phyloP scores from a whole-genome alignment of 1,140 invertebrate genomes.

The Zaprionus nigranus region DNA sequence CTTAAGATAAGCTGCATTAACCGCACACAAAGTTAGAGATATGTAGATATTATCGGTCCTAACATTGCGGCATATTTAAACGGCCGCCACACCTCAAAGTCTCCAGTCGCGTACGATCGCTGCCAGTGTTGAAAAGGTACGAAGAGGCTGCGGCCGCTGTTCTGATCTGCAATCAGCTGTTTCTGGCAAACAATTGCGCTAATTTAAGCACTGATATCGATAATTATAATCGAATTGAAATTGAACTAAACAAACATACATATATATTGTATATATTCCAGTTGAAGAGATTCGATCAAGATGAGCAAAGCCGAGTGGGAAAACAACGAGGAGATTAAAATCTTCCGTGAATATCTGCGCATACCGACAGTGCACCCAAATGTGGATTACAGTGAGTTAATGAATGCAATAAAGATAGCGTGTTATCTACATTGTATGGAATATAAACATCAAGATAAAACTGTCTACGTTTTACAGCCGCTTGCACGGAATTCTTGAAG shows the following conservation, averaged over 20 bases:
- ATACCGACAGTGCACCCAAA: conserved; percentile 93
- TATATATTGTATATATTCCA: not conserved
- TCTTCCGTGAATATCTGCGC: conserved; percentile 92
- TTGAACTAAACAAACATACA: not conserved
- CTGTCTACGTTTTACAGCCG: conserved; percentile 42
- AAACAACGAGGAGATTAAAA: conserved; percentile 89
- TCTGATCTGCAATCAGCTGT: conserved; percentile 8
- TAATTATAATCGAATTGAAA: conserved; percentile 2
- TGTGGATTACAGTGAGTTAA: conserved; percentile 91
- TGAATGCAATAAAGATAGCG: not conserved
- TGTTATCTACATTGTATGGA: conserved; percentile 7
- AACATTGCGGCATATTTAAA: conserved; percentile 58
- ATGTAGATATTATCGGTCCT: conserved; percentile 22
- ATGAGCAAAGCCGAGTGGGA: conserved; percentile 67
- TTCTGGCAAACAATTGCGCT: conserved; percentile 4
- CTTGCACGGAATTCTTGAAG: conserved; percentile 58
- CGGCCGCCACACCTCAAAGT: conserved; percentile 8
- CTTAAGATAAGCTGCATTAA: conserved; percentile 19
- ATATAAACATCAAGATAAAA: conserved; percentile 36
- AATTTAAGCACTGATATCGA: conserved; percentile 4
- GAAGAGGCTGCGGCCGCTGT: not conserved
- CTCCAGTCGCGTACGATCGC: conserved; percentile 44
- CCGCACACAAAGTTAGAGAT: conserved; percentile 18
- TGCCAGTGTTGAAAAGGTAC: conserved; percentile 64
- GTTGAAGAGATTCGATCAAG: conserved; percentile 12